Percentiles rank a stretch among this genome's conserved stretches.
Conservation (phyloP, 2,888 invertebrate species). For the Tipula confusa region DNA sequence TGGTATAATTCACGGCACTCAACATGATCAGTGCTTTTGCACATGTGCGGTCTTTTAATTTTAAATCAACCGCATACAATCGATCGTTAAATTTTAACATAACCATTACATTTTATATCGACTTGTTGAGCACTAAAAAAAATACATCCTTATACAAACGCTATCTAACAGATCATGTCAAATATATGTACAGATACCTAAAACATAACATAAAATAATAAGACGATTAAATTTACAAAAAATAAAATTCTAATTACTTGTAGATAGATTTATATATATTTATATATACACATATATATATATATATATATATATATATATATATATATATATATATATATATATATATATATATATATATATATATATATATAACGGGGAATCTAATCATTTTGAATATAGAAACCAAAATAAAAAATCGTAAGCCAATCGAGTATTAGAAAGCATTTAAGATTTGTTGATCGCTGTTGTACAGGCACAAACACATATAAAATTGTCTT, state of each 20-base stretch:
- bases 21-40: too few species aligned
- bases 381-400: not conserved
- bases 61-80: not conserved
- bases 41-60: too few species aligned
- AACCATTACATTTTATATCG: not conserved
- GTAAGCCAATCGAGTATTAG: not conserved
- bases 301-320: too few species aligned
- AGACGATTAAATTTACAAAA: not conserved
- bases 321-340: too few species aligned
- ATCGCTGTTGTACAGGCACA: not conserved
- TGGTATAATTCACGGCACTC: not conserved
- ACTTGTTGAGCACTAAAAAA: not conserved
- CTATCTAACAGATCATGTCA: not conserved
- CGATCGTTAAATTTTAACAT: not conserved
- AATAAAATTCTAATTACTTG: not conserved
- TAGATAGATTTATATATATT: not conserved
- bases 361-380: not conserved
- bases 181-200: not conserved
- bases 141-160: not conserved
- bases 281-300: too few species aligned
- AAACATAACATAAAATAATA: not conserved
- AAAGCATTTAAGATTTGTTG: slow-evolving; percentile 3
- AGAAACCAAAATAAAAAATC: not conserved
- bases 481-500: not conserved
- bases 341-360: too few species aligned